A percentile compares a stretch with the other conserved stretches of the same genome.
Conservation (phyloP, 1,140 invertebrate species). For the Neodiprion pinetum region DNA sequence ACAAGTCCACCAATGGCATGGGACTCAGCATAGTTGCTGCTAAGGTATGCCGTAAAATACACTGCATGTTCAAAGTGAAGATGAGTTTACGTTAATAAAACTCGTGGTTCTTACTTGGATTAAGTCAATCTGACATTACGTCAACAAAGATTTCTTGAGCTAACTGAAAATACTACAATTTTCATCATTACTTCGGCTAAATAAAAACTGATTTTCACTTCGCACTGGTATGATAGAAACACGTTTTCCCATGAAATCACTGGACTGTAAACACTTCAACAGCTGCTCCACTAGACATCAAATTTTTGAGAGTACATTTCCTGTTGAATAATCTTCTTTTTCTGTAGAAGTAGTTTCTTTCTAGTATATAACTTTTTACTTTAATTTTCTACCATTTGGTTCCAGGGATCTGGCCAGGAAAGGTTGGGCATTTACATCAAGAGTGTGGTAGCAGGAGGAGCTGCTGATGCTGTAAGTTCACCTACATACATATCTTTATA, state of each 20-base stretch:
- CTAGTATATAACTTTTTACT: not conserved
- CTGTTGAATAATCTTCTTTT: constrained; percentile 20
- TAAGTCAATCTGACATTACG: too few species aligned
- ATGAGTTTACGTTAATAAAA: not conserved
- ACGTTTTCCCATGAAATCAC: constrained; percentile 25
- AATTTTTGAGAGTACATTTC: constrained; percentile 30
- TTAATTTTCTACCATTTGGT: constrained; percentile 36
- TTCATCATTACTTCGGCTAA: too few species aligned
- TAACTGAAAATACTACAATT: too few species aligned
- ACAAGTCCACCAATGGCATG: constrained; percentile 92
- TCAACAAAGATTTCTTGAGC: too few species aligned
- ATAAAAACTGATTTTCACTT: not conserved
- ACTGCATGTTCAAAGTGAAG: not conserved
- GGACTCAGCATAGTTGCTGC: constrained; percentile 93
- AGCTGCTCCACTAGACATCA: constrained; percentile 29
- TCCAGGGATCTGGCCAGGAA: constrained; percentile 86
- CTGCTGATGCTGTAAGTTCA: constrained; percentile 84
- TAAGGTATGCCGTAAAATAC: constrained; percentile 67
- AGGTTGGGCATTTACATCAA: constrained; percentile 97
- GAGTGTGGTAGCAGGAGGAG: constrained; percentile 94
- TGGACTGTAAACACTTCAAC: constrained; percentile 17
- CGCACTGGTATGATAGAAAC: not conserved
- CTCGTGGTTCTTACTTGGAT: too few species aligned
- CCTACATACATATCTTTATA: not conserved
- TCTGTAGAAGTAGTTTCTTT: constrained; percentile 9